phyloP scores from a whole-genome alignment of 2,888 invertebrate genomes.

The Microdon myrmicae region DNA sequence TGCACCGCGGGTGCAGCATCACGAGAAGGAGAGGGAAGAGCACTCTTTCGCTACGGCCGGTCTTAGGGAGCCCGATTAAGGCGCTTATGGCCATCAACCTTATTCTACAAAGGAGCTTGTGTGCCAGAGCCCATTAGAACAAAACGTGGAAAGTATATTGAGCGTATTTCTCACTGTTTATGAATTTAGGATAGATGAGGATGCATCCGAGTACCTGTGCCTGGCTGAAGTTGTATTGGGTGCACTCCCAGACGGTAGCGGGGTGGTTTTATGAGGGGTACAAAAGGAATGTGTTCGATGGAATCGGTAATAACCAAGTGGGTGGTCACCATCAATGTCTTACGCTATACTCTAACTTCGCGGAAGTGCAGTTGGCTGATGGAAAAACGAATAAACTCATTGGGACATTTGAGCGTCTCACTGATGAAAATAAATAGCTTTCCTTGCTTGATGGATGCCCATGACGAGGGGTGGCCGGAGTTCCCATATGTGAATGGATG shows the following conservation, averaged over 20 bases:
- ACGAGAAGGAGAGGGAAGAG: not conserved
- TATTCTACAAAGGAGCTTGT: not conserved
- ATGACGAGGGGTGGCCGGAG: no score
- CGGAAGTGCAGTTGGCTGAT: conserved; percentile 12
- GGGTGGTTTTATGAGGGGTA: conserved; percentile 30
- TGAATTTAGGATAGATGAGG: conserved; percentile 43
- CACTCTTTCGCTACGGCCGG: conserved; percentile 5
- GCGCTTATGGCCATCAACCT: conserved; percentile 14
- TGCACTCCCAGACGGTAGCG: conserved; percentile 7
- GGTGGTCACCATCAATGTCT: conserved; percentile 36
- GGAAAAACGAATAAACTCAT: no score
- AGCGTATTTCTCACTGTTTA: conserved; percentile 48
- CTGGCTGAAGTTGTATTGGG: conserved; percentile 26
- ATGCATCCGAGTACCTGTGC: conserved; percentile 8
- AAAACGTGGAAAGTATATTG: conserved; percentile 47
- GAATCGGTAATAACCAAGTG: conserved; percentile 26
- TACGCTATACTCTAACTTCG: conserved; percentile 42
- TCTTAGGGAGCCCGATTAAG: conserved; percentile 45
- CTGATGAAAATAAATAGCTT: no score
- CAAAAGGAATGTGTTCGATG: conserved; percentile 20
- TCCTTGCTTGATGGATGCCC: no score
- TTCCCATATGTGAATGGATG: no score
- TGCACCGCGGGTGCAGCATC: conserved; percentile 6
- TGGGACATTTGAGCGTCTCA: no score
- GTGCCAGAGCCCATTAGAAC: conserved; percentile 2